Percentiles rank a stretch among this genome's conserved stretches.
phyloP scores from a whole-genome alignment of 2,888 invertebrate genomes.

The Dysmachus trigonus region DNA sequence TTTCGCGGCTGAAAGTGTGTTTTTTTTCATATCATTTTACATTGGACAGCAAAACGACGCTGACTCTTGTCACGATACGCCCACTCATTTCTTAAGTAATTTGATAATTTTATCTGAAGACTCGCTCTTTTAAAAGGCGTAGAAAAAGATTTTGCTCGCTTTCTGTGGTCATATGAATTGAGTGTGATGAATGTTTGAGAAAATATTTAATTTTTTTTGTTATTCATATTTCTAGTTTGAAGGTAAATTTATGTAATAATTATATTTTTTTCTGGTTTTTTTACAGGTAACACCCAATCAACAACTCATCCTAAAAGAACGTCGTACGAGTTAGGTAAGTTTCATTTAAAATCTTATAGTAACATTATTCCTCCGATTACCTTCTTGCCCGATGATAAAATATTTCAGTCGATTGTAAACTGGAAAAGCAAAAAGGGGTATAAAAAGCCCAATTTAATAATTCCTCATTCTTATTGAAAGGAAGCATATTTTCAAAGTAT shows the following conservation, averaged over 20 bases:
- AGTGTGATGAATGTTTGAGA: not conserved
- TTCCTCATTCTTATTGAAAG: too few relatives aligned
- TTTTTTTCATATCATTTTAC: slow-evolving; percentile 13
- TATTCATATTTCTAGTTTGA: not conserved
- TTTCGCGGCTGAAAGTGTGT: not conserved
- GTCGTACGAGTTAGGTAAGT: slow-evolving; percentile 35
- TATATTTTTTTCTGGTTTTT: not conserved
- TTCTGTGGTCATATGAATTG: not conserved
- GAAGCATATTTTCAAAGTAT: too few relatives aligned
- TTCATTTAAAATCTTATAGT: not conserved
- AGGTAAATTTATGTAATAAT: not conserved
- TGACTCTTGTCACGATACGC: slow-evolving; percentile 25
- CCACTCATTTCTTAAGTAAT: slow-evolving; percentile 35
- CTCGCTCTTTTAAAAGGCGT: slow-evolving; percentile 9
- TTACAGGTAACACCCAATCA: slow-evolving; percentile 35
- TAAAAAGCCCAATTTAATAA: too few relatives aligned
- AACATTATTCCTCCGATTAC: too few relatives aligned
- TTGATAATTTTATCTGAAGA: slow-evolving; percentile 36
- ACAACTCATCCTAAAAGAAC: slow-evolving; percentile 17
- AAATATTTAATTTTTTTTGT: not conserved
- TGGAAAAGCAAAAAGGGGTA: too few relatives aligned
- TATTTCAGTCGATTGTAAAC: too few relatives aligned
- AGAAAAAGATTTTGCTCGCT: slow-evolving; percentile 12
- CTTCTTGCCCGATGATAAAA: too few relatives aligned
- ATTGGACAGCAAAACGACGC: not conserved